Base-by-base conservation (phyloP, 1,140 invertebrate species). In the Palaemon carinicauda region DNA sequence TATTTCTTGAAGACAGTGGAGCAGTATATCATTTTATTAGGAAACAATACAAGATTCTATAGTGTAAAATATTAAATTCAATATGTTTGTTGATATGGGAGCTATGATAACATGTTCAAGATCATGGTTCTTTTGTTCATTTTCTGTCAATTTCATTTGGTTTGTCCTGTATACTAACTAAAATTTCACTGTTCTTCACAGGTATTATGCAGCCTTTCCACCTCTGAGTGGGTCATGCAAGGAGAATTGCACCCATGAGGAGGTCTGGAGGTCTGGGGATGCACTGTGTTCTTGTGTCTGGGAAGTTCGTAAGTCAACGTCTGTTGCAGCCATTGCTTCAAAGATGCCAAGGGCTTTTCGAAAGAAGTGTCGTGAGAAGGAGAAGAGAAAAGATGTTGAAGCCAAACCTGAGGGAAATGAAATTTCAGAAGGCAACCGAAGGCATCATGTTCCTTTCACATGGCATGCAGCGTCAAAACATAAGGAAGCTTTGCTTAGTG, bases 131-230 rank as follows among this genome's bases (percentile, higher is more conserved):
- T n/a, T n/a, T n/a, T n/a, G n/a, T n/a, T n/a, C n/a, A n/a, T n/a
- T n/a, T n/a, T n/a, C n/a, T n/a, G n/a, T n/a, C n/a, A n/a, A n/a
- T n/a, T n/a, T n/a, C n/a, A n/a, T n/a, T n/a, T 54, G 21, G 27
- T 54, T 19, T 51, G 21, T n/a, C 7, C 1, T n/a, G 41, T 79
- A 24, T 60, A 60, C 29, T 27, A 7, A 60, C 15, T 31, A 65
- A 15, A 2, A 10, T 19, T 12, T 29, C 21, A 60, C 33, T 65
- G 31, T 75, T 60, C 12, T 52, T 17, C 14, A 24, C 27, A 86
- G 84, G 56, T 86, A 86, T 50, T 86, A 86, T 86, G 84, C 84
- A 73, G 84, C 84, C 51, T 86, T 86, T 80, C 84, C 84, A 80
- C 84, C 84, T 71, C 77, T 86, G 27, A 80, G 84, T 80, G 69